Evolutionary conservation across 2,113 vertebrate species (phyloP).

Genomic region (Atrichornis clamosus): DNA sequence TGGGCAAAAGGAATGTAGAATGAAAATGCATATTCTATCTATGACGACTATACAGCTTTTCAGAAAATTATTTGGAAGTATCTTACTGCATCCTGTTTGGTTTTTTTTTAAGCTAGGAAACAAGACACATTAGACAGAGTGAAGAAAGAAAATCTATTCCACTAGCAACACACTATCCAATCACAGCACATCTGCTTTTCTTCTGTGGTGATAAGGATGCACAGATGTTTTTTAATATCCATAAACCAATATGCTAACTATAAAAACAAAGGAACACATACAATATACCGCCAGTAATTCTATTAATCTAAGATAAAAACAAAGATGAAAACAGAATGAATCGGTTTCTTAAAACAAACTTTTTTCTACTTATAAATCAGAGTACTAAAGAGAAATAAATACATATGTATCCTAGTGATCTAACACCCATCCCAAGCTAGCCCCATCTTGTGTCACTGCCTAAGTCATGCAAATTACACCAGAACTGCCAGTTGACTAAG

Average conservation of each 20-base stretch:
- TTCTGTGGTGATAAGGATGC: slow-evolving; percentile 59
- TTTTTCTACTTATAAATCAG: slow-evolving; percentile 77
- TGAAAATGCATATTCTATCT: slow-evolving; percentile 14
- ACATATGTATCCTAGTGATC: slow-evolving; percentile 78
- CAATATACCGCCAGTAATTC: slow-evolving; percentile 56
- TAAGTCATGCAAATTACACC: slow-evolving; percentile 98
- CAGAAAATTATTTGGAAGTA: slow-evolving; percentile 31
- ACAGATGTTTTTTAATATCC: slow-evolving; percentile 71
- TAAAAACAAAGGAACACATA: slow-evolving; percentile 71
- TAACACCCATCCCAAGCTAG: slow-evolving; percentile 83
- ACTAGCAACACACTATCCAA: slow-evolving; percentile 23
- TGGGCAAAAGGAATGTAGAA: background rate
- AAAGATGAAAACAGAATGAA: slow-evolving; percentile 61
- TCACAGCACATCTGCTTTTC: slow-evolving; percentile 58
- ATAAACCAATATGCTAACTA: slow-evolving; percentile 72
- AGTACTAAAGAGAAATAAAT: slow-evolving; percentile 75
- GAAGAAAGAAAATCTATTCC: slow-evolving; percentile 56
- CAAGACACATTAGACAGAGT: slow-evolving; percentile 22
- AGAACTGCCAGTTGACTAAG: slow-evolving; percentile 98
- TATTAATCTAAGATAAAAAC: slow-evolving; percentile 61
- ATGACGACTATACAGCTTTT: background rate
- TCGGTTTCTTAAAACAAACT: slow-evolving; percentile 68
- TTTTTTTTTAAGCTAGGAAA: slow-evolving; percentile 29
- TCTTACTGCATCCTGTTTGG: background rate
- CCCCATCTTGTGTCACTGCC: slow-evolving; percentile 92